Evolutionary conservation across 2,113 vertebrate species (phyloP).

Genomic region (Procavia capensis): DNA sequence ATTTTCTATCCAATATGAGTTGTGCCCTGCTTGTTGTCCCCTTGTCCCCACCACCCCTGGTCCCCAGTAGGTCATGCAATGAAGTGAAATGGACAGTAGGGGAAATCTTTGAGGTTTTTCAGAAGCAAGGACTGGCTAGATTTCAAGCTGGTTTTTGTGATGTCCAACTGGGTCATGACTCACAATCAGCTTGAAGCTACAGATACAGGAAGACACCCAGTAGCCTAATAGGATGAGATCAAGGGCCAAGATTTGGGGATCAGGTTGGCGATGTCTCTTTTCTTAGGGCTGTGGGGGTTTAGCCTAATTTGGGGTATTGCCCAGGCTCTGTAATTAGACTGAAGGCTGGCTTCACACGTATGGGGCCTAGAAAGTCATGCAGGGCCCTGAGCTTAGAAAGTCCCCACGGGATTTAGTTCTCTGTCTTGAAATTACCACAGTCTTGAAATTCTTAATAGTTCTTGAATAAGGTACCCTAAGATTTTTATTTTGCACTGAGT

Average conservation of each 20-base stretch:
- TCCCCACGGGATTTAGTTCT: background rate
- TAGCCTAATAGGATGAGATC: background rate
- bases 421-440: too few species aligned
- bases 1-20: conserved; percentile 6
- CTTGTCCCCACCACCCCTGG: conserved; percentile 6
- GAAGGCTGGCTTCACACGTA: background rate
- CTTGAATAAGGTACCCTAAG: background rate
- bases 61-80: conserved; percentile 68
- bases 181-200: conserved; percentile 53
- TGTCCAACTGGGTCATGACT: conserved; percentile 77
- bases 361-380: background rate
- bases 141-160: conserved; percentile 56
- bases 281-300: background rate
- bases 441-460: background rate
- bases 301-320: background rate
- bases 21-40: background rate
- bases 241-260: background rate
- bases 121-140: conserved; percentile 58
- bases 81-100: conserved; percentile 7
- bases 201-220: conserved; percentile 13
- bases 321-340: background rate
- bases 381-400: background rate
- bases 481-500: background rate
- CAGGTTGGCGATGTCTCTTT: background rate
- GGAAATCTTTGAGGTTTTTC: conserved; percentile 79